Evolutionary conservation across 2,113 vertebrate species (phyloP).

Genomic region (Capricornis sumatraensis): DNA sequence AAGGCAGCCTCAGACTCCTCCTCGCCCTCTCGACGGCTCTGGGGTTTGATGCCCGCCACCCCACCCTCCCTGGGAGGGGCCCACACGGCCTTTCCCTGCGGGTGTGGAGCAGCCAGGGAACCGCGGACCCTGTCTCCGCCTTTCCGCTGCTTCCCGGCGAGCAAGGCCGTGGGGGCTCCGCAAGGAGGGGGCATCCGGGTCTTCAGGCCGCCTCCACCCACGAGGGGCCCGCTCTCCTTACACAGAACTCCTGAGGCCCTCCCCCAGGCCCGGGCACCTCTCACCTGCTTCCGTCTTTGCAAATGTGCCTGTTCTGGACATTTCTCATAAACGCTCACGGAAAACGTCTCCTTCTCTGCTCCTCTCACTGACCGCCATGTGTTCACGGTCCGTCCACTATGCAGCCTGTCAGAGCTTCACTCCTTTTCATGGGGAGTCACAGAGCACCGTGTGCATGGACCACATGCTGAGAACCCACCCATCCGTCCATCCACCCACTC

Average conservation of each 20-base stretch:
- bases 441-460: background rate
- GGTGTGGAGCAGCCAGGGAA: background rate
- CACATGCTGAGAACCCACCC: background rate
- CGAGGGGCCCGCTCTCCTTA: background rate
- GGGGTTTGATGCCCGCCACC: background rate
- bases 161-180: background rate
- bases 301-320: background rate
- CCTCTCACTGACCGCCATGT: background rate
- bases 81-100: background rate
- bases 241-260: background rate
- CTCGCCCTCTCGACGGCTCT: background rate
- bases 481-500: fast-evolving
- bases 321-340: background rate
- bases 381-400: background rate
- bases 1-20: background rate
- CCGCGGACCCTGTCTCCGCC: background rate
- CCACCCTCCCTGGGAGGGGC: too few relatives aligned
- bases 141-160: background rate
- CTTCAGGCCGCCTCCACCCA: background rate
- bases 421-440: background rate
- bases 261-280: background rate
- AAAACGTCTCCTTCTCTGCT: background rate
- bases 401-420: background rate
- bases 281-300: background rate
- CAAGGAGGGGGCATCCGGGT: background rate